A percentile compares a stretch with the other conserved stretches of the same genome.
phyloP scores from a whole-genome alignment of 2,888 invertebrate genomes.

The Eristalis intricaria region DNA sequence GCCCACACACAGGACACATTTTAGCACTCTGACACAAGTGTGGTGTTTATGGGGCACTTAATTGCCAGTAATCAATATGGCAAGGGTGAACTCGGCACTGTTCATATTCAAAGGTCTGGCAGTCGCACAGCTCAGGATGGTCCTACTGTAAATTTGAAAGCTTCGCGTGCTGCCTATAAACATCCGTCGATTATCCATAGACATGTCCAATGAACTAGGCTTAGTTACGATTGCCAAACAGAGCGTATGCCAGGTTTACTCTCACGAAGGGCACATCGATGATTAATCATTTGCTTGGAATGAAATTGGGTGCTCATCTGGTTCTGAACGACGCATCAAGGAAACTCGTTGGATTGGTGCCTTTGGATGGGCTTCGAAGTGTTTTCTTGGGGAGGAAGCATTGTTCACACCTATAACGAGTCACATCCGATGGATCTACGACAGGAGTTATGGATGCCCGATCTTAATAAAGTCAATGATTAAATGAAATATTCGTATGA shows the following conservation, averaged over 20 bases:
- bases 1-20: no score
- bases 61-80: no score
- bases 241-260: conserved; percentile 1
- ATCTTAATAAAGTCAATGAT: not conserved
- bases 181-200: not conserved
- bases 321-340: not conserved
- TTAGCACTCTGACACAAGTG: no score
- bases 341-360: conserved; percentile 30
- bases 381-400: not conserved
- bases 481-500: not conserved
- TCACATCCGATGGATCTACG: conserved; percentile 17
- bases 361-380: conserved; percentile 8
- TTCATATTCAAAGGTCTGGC: not conserved
- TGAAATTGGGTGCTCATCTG: conserved; percentile 22
- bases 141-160: not conserved
- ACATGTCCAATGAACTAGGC: conserved; percentile 5
- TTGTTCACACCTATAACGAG: conserved; percentile 24
- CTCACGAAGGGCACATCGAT: conserved; percentile 8
- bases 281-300: conserved; percentile 2
- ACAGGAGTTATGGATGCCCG: conserved; percentile 32
- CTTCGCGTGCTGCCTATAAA: not conserved
- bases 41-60: no score
- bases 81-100: conserved; percentile 4
- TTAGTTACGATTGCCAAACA: not conserved
- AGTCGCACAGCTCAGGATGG: conserved; percentile 32